A percentile compares a stretch with the other conserved stretches of the same genome.
Conservation (phyloP, 2,888 invertebrate genomes). For the Apamea monoglypha region DNA sequence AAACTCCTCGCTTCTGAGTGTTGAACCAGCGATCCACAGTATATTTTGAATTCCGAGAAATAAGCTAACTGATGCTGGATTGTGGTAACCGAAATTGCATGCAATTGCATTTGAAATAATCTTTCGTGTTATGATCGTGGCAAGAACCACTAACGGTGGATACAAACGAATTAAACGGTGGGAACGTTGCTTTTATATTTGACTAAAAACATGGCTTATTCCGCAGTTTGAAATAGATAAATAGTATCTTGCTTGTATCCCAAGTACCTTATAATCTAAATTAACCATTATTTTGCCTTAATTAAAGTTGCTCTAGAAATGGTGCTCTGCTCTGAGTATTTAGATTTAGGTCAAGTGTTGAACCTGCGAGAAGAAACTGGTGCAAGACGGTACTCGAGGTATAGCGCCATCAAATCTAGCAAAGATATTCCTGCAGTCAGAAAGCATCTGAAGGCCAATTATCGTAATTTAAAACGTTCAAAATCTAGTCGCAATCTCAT, state of each 20-base stretch:
- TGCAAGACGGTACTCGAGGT: slow-evolving; percentile 4
- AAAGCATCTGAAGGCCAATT: neutral
- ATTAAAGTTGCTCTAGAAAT: neutral
- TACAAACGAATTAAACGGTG: neutral
- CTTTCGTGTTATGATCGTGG: neutral
- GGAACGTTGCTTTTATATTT: neutral
- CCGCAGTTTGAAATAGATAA: neutral
- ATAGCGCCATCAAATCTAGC: neutral
- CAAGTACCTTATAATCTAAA: neutral
- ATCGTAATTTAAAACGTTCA: no score
- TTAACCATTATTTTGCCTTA: neutral
- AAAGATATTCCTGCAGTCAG: slow-evolving; percentile 5
- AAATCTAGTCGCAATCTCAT: no score
- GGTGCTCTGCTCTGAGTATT: neutral
- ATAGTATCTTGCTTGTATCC: neutral
- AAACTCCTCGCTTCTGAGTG: no score
- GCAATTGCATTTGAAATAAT: neutral
- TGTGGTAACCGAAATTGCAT: neutral
- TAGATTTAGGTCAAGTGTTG: slow-evolving; percentile 30
- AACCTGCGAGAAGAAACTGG: neutral
- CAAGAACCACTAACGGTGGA: neutral
- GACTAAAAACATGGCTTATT: neutral
- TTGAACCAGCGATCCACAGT: no score
- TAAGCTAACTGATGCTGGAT: neutral
- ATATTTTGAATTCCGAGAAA: neutral